A percentile compares a stretch with the other conserved stretches of the same genome.
Conservation (phyloP, 23 tunicate genomes). For the Corella eumyota region DNA sequence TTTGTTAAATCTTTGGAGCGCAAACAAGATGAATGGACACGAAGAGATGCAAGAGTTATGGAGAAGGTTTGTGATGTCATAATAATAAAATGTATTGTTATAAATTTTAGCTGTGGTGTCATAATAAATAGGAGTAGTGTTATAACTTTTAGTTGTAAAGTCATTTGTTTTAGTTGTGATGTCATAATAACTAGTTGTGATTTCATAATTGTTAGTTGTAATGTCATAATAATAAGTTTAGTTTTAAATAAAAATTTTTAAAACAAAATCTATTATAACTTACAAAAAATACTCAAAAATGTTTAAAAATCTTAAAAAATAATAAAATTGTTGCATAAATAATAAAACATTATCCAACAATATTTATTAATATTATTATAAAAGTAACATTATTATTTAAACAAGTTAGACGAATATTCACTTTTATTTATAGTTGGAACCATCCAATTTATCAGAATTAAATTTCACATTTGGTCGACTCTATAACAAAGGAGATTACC, state of each 20-base stretch:
- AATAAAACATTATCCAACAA: neutral
- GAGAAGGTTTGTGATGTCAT: slow-evolving; percentile 22
- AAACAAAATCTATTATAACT: too few species aligned
- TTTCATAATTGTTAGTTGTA: too few species aligned
- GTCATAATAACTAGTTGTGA: neutral
- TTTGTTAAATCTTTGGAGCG: slow-evolving; percentile 54
- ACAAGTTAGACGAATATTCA: neutral
- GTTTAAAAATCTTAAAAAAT: too few species aligned
- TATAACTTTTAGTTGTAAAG: neutral
- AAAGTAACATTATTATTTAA: neutral
- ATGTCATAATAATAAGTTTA: too few species aligned
- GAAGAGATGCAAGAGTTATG: slow-evolving; percentile 38
- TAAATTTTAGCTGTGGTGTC: too few species aligned
- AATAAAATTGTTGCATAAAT: neutral
- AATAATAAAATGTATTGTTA: too few species aligned
- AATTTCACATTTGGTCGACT: slow-evolving; percentile 64
- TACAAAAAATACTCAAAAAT: too few species aligned
- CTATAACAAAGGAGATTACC: slow-evolving; percentile 58
- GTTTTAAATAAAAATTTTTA: too few species aligned
- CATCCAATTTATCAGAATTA: slow-evolving; percentile 61
- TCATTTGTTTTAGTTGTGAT: neutral
- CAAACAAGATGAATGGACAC: slow-evolving; percentile 65
- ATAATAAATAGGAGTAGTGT: too few species aligned
- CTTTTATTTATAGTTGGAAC: slow-evolving; percentile 67
- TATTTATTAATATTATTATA: neutral